Percentiles rank a stretch among this genome's conserved stretches.
Conservation (phyloP, 2,888 invertebrate species). For the Maniola hyperantus region DNA sequence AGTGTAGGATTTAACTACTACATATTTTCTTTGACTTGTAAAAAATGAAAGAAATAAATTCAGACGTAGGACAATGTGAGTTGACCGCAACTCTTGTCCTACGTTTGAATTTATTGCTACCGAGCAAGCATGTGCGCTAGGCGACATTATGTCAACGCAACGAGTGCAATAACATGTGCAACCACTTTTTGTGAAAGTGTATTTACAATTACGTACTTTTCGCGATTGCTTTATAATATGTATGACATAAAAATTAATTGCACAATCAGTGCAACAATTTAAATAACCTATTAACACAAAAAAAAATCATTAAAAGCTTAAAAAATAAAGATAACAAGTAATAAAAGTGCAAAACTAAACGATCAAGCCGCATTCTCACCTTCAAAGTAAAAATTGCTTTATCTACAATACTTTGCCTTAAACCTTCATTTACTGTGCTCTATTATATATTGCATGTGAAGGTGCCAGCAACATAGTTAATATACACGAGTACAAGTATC, state of each 20-base stretch:
- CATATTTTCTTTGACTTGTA: background rate
- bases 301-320: background rate
- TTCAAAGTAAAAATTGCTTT: conserved; percentile 12
- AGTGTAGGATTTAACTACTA: no score
- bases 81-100: no score
- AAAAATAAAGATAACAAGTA: background rate
- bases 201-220: background rate
- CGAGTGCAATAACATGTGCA: background rate
- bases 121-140: background rate
- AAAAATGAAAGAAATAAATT: background rate
- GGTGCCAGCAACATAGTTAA: conserved; percentile 28
- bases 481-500: conserved; percentile 18
- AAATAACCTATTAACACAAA: background rate
- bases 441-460: conserved; percentile 28
- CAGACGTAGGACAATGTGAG: background rate
- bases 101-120: no score
- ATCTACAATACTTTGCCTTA: conserved; percentile 22
- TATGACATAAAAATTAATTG: background rate
- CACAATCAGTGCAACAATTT: background rate
- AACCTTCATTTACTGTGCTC: conserved; percentile 24
- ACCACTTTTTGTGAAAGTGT: background rate
- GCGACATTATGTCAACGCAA: background rate
- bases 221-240: background rate
- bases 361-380: conserved; percentile 49
- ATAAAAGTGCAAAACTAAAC: conserved; percentile 39